A percentile compares a stretch with the other conserved stretches of the same genome.
Evolutionary conservation across 2,888 invertebrate species (phyloP).

Genomic region (Tetragonisca angustula): DNA sequence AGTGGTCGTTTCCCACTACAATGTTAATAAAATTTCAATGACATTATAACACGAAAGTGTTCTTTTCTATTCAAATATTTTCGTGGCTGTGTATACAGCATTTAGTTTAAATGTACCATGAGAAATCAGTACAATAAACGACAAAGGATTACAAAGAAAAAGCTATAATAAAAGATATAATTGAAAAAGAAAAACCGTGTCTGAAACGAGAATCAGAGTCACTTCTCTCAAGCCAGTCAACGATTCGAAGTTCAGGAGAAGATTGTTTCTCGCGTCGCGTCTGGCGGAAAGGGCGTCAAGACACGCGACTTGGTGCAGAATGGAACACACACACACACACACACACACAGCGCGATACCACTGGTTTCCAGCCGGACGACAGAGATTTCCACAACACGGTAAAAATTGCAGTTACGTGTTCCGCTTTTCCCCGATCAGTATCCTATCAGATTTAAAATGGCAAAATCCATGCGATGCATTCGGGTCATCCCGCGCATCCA

Average conservation of each 20-base stretch:
- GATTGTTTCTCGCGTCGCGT: neutral
- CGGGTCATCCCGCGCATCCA: conserved; percentile 35
- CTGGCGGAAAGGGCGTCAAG: neutral
- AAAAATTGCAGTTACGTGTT: conserved; percentile 49
- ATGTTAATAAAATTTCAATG: no score
- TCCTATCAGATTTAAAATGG: conserved; percentile 65
- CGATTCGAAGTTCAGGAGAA: neutral
- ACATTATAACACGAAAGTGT: no score
- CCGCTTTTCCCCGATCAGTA: conserved; percentile 42
- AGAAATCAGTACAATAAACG: no score
- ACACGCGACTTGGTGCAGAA: neutral
- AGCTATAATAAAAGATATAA: no score
- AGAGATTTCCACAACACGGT: neutral
- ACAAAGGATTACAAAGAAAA: no score
- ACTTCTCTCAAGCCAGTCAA: neutral
- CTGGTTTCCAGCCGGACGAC: neutral
- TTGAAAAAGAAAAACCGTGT: neutral
- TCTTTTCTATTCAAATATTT: no score
- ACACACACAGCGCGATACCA: neutral
- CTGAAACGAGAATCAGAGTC: neutral
- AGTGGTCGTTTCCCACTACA: no score
- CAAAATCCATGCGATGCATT: conserved; percentile 53
- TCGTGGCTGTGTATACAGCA: no score
- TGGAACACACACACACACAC: neutral
- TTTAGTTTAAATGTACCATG: no score